Conservation (phyloP, 2,113 vertebrate genomes). For the Corvus cornix region DNA sequence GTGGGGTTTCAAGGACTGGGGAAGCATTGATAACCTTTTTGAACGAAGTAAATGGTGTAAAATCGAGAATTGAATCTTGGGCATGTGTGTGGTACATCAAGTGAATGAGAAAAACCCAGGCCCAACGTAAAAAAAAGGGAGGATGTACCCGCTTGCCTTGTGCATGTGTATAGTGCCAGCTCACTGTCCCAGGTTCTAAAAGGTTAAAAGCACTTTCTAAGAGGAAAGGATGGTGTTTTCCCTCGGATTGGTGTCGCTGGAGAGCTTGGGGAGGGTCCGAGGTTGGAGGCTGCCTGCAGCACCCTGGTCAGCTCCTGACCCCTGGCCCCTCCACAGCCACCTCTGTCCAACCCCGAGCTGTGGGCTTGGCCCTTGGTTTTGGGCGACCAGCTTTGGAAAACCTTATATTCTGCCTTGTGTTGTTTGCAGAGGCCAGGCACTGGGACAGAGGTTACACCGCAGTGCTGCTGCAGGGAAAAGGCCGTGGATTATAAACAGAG, state of each 20-base stretch:
- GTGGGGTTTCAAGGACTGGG: neutral
- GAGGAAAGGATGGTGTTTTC: neutral
- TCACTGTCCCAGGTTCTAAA: fast-evolving
- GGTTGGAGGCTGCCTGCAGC: neutral
- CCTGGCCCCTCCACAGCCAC: fast-evolving
- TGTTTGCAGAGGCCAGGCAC: neutral
- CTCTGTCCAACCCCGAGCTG: fast-evolving
- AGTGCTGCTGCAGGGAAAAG: neutral
- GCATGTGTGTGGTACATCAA: fast-evolving
- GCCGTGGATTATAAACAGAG: fast-evolving
- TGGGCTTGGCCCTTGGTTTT: fast-evolving
- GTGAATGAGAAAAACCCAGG: neutral
- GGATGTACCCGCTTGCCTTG: neutral
- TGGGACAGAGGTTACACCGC: neutral
- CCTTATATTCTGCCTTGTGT: neutral
- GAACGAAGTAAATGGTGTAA: neutral
- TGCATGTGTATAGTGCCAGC: neutral
- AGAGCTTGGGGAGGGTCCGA: neutral
- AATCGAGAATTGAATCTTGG: neutral
- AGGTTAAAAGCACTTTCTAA: fast-evolving
- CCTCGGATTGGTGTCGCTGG: fast-evolving
- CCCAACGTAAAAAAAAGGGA: neutral
- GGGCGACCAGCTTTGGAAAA: fast-evolving
- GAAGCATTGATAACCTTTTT: neutral
- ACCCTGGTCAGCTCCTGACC: conserved; percentile 13